A percentile compares a stretch with the other conserved stretches of the same genome.
Conservation (phyloP, 92 coral and sea anemone genomes). For the Epizoanthus ramosus region DNA sequence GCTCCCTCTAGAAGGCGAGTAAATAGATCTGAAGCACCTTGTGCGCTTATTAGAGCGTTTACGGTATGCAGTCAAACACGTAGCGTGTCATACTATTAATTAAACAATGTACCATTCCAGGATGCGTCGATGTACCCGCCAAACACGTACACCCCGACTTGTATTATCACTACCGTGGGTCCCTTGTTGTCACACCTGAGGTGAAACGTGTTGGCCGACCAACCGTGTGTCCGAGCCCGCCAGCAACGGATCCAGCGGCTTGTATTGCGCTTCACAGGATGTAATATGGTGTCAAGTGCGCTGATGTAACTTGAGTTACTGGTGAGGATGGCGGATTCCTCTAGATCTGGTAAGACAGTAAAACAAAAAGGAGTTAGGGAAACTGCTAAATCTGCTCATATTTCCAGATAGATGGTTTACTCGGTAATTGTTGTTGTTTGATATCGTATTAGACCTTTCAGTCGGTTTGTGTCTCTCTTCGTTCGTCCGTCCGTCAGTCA, state of each 20-base stretch:
- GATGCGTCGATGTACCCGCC: constrained; percentile 28
- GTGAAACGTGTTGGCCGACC: constrained; percentile 28
- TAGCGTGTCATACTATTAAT: no score
- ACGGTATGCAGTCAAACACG: no score
- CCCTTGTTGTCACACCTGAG: constrained; percentile 22
- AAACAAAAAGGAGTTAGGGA: no score
- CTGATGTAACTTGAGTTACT: constrained; percentile 1
- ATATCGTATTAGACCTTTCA: no score
- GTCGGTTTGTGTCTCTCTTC: no score
- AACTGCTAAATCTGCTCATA: no score
- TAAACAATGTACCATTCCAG: constrained; percentile 8
- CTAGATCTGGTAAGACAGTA: constrained; percentile 3
- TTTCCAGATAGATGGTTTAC: no score
- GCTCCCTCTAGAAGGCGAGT: no score
- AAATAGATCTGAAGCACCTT: no score
- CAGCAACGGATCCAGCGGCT: constrained; percentile 28
- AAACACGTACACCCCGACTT: constrained; percentile 24
- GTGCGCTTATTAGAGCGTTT: no score
- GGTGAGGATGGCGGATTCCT: constrained; percentile 11
- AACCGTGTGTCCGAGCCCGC: constrained; percentile 29
- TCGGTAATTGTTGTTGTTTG: no score
- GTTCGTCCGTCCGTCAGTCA: no score
- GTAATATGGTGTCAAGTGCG: neutral
- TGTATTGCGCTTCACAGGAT: constrained; percentile 1
- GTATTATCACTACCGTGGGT: constrained; percentile 6